Conservation (phyloP, 2,113 vertebrate species). For the Caretta caretta region DNA sequence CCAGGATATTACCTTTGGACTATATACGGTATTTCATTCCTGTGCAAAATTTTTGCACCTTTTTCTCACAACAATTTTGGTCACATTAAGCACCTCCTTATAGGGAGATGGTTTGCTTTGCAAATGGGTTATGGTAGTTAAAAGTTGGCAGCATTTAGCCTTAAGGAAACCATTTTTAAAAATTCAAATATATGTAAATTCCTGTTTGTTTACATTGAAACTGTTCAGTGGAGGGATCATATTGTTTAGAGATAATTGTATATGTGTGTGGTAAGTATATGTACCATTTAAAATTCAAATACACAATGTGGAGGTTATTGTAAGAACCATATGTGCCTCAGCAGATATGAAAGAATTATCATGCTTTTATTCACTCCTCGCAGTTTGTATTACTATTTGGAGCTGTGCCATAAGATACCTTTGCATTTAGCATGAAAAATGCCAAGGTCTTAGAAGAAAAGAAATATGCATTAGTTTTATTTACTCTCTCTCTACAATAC, state of each 20-base stretch:
- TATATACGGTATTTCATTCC: background rate
- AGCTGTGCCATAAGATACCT: constrained; percentile 6
- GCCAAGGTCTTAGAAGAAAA: background rate
- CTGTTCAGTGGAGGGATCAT: constrained; percentile 50
- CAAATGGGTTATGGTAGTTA: constrained; percentile 39
- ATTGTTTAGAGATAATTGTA: constrained; percentile 40
- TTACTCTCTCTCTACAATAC: background rate
- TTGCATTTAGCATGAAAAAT: background rate
- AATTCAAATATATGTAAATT: constrained; percentile 57
- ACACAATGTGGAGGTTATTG: background rate
- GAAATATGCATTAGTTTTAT: constrained; percentile 22
- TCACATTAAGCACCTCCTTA: constrained; percentile 38
- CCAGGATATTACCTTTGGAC: background rate
- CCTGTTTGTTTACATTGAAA: constrained; percentile 65
- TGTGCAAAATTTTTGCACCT: constrained; percentile 14
- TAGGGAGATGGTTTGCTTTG: constrained; percentile 49
- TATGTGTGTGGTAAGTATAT: background rate
- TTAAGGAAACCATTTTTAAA: constrained; percentile 35
- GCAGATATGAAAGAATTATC: constrained; percentile 23
- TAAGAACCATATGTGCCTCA: background rate
- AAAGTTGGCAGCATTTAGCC: constrained; percentile 62
- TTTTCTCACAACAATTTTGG: constrained; percentile 19
- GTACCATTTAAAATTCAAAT: constrained; percentile 57
- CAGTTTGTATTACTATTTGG: background rate
- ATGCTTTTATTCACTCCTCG: background rate